Base-by-base conservation (phyloP, 2,888 invertebrate species). In the Branchinecta sandiegonensis region DNA sequence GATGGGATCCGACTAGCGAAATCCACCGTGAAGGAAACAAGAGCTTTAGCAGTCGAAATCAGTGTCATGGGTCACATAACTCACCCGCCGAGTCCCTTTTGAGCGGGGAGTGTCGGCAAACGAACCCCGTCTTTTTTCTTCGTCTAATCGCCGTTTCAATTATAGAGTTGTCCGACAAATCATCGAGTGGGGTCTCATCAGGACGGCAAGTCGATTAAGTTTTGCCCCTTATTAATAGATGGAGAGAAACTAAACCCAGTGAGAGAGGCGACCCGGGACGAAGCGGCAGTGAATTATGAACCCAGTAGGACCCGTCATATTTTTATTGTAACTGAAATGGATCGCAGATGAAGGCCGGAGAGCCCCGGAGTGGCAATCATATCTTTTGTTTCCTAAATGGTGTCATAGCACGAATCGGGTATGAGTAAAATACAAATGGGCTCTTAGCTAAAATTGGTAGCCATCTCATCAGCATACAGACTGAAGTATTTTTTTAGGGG, bases 71-170 rank as follows among this genome's bases (percentile, higher is more conserved):
- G 63, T 56, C 63, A 56, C 63, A 56, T 56, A 56, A 56, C 63
- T 56, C 63, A 56, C 63, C 23, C 14, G 37, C 37, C 23, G 48
- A 17, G 65, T 9, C 65, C 65, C 66, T 66, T 66, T 66, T 66
- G 66, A 47, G 46, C 46, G 66, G 47, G 66, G 66, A 66, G 47
- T 66, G 46, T 46, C 65, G 47, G 66, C 66, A 66, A 66, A 46
- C 37, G n/a, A 17, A n/a, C 23, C 23, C 23, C 46, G 47, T 23
- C 66, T 17, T 47, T 66, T 65, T 66, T 66, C 66, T 66, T 66
- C 66, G 47, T 66, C 63, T 56, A 56, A 56, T 56, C 63, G 63
- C 23, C 23, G 63, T 56, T 56, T 56, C 63, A 56, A 56, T 56
- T 56, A 56, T 56, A 56, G 63, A 56, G 63, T 56, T 56, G 63